Evolutionary conservation across 2,888 invertebrate genomes (phyloP), one percentile per base, ranked within the genome.

Genomic region (Tridacna crocea): DNA sequence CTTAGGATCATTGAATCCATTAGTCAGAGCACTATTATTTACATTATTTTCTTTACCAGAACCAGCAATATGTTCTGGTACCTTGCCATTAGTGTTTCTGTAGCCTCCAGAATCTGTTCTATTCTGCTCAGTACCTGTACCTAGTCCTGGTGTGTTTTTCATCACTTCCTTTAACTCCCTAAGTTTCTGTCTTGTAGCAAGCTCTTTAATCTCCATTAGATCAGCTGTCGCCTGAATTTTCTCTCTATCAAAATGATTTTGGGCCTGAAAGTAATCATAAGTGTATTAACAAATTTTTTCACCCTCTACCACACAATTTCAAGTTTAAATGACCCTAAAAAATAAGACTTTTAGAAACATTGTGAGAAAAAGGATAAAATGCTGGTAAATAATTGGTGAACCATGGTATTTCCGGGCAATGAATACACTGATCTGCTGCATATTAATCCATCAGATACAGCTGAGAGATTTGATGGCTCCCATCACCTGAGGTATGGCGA

Each of bases 141-240:
- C 66, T 66, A 75, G 47, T 22, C 58, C 36, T 26, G 75, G 72
- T 17, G 77, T 77, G n/a, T 77, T 47, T 24, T 75, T 78, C 85
- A 92, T 79, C 82, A 90, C 90, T 79, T 91, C 90, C 75, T 92
- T 92, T 36, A 92, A 88, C 27, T 92, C 91, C 19, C 88, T 83
- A n/a, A 93, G 88, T 81, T 91, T 93, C 68, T 92, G 91, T 46
- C 92, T 82, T 8, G 93, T 93, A n/a, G 91, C 90, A 19, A 87
- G 82, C 77, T 93, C 93, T 75, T 89, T 90, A 51, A 91, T 72
- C 80, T 92, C 92, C 75, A 93, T 83, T 65, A 92, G 91, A 82
- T 89, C 88, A 46, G 87, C 89, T 58, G 89, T 83, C 11, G 89
- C 82, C 36, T 90, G 66, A n/a, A 90, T 79, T 68, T 88, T 88